Conservation (phyloP, 2,797 vertebrate species). For the Jordanella pulchra region DNA sequence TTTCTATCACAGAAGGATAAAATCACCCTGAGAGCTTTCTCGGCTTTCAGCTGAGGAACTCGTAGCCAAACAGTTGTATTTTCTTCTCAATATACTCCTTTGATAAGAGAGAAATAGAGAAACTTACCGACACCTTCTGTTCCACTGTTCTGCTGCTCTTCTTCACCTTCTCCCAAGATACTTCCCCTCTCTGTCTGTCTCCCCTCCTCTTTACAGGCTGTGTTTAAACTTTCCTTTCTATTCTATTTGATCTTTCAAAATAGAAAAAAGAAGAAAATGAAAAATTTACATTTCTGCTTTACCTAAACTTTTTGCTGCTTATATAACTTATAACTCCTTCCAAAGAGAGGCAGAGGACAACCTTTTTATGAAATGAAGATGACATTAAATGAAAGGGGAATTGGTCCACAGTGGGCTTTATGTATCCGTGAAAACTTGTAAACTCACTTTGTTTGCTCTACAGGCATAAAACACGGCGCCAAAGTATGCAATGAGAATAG, state of each 20-base stretch:
- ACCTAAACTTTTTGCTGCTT: slow-evolving; percentile 37
- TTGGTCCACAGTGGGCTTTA: slow-evolving; percentile 32
- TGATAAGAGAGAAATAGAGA: slow-evolving; percentile 23
- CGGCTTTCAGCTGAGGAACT: slow-evolving; percentile 50
- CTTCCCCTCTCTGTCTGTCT: slow-evolving; percentile 39
- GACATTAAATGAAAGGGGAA: neutral
- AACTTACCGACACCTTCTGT: slow-evolving; percentile 63
- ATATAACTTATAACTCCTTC: neutral
- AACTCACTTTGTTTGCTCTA: slow-evolving; percentile 9
- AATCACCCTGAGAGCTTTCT: slow-evolving; percentile 39
- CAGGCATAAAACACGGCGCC: neutral
- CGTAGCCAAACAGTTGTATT: slow-evolving; percentile 45
- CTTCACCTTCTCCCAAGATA: slow-evolving; percentile 46
- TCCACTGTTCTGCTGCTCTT: slow-evolving; percentile 44
- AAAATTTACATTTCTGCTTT: slow-evolving; percentile 45
- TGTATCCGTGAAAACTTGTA: slow-evolving; percentile 35
- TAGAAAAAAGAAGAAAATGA: neutral
- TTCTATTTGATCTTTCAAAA: slow-evolving; percentile 52
- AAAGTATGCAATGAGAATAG: neutral
- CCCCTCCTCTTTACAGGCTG: slow-evolving; percentile 29
- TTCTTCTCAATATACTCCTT: slow-evolving; percentile 24
- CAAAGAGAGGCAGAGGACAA: neutral
- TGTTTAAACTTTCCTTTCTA: slow-evolving; percentile 29
- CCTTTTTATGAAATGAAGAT: neutral
- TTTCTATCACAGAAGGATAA: slow-evolving; percentile 53